Conservation (phyloP, 1,140 invertebrate species). For the Microvelia longipes region DNA sequence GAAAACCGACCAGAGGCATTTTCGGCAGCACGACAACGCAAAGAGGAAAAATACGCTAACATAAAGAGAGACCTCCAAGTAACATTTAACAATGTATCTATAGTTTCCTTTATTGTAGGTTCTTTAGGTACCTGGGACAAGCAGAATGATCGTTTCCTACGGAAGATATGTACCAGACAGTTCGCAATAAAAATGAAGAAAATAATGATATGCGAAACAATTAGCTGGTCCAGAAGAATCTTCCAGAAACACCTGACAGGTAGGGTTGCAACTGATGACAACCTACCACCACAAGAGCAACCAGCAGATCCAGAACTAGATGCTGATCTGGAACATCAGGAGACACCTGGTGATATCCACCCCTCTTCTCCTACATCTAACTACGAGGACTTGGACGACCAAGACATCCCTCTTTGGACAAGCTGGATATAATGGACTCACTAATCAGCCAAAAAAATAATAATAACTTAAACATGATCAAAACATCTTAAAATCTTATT, state of each 20-base stretch:
- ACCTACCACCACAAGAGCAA: not conserved
- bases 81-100: not conserved
- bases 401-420: constrained; percentile 7
- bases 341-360: not conserved
- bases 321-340: not conserved
- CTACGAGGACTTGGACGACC: constrained; percentile 19
- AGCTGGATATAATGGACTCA: not conserved
- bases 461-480: not conserved
- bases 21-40: constrained; percentile 11
- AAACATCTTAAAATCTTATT: constrained; percentile 22
- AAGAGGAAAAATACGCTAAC: constrained; percentile 21
- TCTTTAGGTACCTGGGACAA: constrained; percentile 3
- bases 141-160: not conserved
- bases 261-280: not conserved
- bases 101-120: not conserved
- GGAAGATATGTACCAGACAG: not conserved
- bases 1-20: constrained; percentile 25
- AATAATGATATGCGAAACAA: constrained; percentile 19
- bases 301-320: not conserved
- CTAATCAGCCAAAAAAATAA: not conserved
- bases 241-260: constrained; percentile 13
- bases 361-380: constrained; percentile 18
- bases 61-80: not conserved
- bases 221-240: constrained; percentile 23
- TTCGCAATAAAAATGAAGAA: constrained; percentile 15